A percentile compares a stretch with the other conserved stretches of the same genome.
These are phyloP conservation scores for Stratiomys singularior DNA, from an alignment of 2,888 invertebrate genomes.

Conservation along the genomic window DNA sequence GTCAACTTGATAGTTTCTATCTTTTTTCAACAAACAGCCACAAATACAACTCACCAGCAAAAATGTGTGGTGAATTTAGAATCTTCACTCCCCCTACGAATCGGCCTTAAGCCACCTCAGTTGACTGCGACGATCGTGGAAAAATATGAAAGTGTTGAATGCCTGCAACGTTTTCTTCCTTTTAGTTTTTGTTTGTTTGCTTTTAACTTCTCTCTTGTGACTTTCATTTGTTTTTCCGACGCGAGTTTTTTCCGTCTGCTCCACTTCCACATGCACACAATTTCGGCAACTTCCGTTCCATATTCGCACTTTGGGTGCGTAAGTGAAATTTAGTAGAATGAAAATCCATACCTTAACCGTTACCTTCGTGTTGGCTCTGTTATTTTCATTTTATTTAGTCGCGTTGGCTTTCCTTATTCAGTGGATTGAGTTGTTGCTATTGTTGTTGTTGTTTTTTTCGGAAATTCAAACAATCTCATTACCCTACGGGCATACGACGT, in stretches of 20 bases:
- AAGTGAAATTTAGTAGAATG: constrained; percentile 1
- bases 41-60: not conserved
- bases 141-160: constrained; percentile 20
- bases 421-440: too few species aligned
- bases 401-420: too few species aligned
- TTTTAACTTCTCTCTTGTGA: too few species aligned
- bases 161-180: not conserved
- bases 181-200: too few species aligned
- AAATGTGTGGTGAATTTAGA: not conserved
- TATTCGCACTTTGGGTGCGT: not conserved
- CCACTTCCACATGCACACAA: not conserved
- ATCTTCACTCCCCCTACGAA: not conserved
- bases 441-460: too few species aligned
- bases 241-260: not conserved
- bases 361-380: not conserved
- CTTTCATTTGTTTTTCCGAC: too few species aligned
- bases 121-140: not conserved
- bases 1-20: not conserved
- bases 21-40: not conserved
- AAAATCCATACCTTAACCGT: not conserved
- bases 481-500: not conserved
- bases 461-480: not conserved
- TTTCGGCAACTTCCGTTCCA: not conserved
- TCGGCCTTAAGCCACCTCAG: not conserved
- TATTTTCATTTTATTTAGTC: too few species aligned